Evolutionary conservation across 2,797 vertebrate genomes (phyloP), one percentile per base, ranked within the genome.

Genomic region (Platyrinchus mystaceus): DNA sequence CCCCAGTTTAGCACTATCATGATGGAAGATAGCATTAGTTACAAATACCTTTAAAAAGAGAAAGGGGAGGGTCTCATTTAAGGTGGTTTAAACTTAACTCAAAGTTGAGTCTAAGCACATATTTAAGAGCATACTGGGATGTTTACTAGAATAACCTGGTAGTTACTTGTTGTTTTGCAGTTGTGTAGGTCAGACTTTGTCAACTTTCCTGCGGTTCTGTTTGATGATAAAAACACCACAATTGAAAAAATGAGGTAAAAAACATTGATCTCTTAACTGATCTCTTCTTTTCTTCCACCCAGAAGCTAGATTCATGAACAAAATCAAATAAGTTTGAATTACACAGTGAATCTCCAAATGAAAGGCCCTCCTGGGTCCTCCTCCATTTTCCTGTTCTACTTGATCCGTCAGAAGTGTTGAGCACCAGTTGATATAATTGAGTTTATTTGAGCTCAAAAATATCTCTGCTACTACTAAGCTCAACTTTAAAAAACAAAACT

Each of bases 341-440:
- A 46, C 46, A 27, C 14, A n/a, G 47, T 22, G 37, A 39, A 43
- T 78, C 34, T 85, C 69, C 49, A 92, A 93, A 82, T 74, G 32
- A 64, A 94, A 90, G 70, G 53, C 16, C 14, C 58, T 82, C 36
- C n/a, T 84, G 77, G 32, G 58, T 89, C n/a, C 13, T 89, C 30
- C 17, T 85, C 44, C 16, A 37, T 86, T 74, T 90, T 94, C 58
- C 66, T 78, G 70, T 87, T 94, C 67, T 50, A 37, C 66, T 87
- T 68, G 84, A 60, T 91, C 53, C 87, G 90, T 94, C 55, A 52
- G 55, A 90, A 78, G 28, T 46, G 58, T 78, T 87, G 77, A 84
- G 55, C 58, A 58, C 32, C 34, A 32, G 53, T 89, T 87, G 74
- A 94, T 95, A 34, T 71, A 91, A 86, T 74, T 88, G 60, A 95